Evolutionary conservation across 2,888 invertebrate species (phyloP), one percentile per base, ranked within the genome.

Genomic region (Epicampocera succincta): DNA sequence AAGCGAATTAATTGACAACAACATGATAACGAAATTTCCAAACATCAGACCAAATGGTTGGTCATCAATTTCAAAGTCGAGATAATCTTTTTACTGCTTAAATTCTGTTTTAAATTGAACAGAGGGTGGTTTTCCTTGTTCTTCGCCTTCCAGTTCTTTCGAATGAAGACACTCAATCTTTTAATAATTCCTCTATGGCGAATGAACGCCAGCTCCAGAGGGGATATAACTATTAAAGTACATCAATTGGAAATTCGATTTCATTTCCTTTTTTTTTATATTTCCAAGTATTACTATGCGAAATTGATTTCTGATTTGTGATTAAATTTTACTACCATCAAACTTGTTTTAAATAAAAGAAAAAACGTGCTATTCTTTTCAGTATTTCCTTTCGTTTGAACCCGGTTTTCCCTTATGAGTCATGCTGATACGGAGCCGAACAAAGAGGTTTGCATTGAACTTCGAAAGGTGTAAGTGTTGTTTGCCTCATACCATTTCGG

Each of bases 221-320:
- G 66, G 81, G 52, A 66, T 80, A 42, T 29, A 52, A 29, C 68
- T 69, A 74, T 74, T 71, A 75, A 75, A 66, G 42, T 78, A 56
- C 44, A 87, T 87, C 69, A 78, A 78, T 78, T 74, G 82, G 78
- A 78, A 78, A 78, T 78, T 82, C 74, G 65, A 86, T 88, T 86
- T 56, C 46, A 50, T 69, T 63, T 69, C 5, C 0, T 21, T 19
- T 50, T 29, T 25, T 38, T 5, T 38, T 29, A 12, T 56, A n/a
- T 48, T 58, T 50, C 4, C 21, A n/a, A 83, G 86, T 85, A 86
- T 88, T 87, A 72, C 46, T 50, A 88, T 87, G 83, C 85, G 89
- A 89, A 90, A 90, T 90, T 90, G 90, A 90, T 90, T 89, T 90
- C 90, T 90, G 90, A 90, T 90, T 89, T 90, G 89, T 90, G 88